A percentile compares a stretch with the other conserved stretches of the same genome.
Conservation (phyloP, 2,113 vertebrate genomes). For the Donacobius atricapilla region DNA sequence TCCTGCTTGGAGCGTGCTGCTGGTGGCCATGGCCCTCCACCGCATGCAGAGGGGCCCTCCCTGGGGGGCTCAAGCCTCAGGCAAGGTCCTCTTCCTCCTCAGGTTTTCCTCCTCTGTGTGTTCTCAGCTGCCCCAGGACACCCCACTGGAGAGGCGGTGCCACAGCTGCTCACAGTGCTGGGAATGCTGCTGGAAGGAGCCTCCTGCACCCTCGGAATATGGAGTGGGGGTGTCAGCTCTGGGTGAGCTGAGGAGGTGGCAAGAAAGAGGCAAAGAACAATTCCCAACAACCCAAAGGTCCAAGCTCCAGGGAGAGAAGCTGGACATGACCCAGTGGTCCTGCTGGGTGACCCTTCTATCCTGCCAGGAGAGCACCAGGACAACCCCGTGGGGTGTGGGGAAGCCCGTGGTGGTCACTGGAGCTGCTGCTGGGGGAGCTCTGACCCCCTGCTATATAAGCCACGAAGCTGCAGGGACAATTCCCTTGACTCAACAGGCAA, state of each 20-base stretch:
- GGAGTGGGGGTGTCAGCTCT: neutral
- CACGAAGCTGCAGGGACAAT: neutral
- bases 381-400: neutral
- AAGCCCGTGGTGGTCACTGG: neutral
- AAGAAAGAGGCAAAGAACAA: neutral
- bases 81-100: neutral
- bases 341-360: neutral
- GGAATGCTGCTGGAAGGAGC: neutral
- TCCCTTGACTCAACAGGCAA: neutral
- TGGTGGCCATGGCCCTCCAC: neutral
- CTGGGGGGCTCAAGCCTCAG: neutral
- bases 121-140: neutral
- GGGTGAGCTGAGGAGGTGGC: neutral
- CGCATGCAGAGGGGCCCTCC: neutral
- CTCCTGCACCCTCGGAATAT: neutral
- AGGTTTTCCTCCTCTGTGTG: neutral
- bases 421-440: neutral
- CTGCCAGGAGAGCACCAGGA: neutral
- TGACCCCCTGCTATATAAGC: neutral
- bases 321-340: neutral
- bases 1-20: neutral
- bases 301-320: neutral
- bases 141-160: neutral
- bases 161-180: neutral
- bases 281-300: neutral